phyloP scores from a whole-genome alignment of 2,113 vertebrate species.

The Gymnocephalus cernua region DNA sequence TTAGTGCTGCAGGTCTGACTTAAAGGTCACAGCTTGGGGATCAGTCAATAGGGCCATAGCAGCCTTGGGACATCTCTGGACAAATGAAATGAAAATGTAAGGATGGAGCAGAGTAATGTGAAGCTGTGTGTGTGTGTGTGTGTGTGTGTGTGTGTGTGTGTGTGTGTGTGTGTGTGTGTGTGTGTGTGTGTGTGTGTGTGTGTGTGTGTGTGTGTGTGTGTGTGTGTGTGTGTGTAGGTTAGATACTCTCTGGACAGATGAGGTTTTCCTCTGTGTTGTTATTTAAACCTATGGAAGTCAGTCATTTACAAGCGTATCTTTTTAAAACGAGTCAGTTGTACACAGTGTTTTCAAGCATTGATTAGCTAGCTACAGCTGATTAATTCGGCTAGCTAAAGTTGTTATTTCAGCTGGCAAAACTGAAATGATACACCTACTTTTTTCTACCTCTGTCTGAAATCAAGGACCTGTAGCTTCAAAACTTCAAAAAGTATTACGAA shows the following conservation, averaged over 20 bases:
- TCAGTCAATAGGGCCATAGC: conserved; percentile 61
- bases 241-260: background rate
- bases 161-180: background rate
- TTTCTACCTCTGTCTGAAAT: background rate
- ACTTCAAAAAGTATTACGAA: too few species aligned
- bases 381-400: background rate
- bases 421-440: background rate
- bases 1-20: conserved; percentile 66
- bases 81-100: conserved; percentile 67
- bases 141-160: background rate
- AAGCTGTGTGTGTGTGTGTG: background rate
- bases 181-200: background rate
- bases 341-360: background rate
- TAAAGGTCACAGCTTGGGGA: conserved; percentile 66
- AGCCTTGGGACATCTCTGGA: conserved; percentile 41
- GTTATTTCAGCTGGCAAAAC: background rate
- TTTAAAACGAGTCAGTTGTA: background rate
- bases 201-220: background rate
- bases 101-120: conserved; percentile 18
- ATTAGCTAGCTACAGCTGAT: background rate
- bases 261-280: background rate
- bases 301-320: background rate
- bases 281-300: background rate
- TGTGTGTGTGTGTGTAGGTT: conserved; percentile 1
- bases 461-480: background rate